Conservation (phyloP, 2,888 invertebrate species). For the Polylopha cassiicola region DNA sequence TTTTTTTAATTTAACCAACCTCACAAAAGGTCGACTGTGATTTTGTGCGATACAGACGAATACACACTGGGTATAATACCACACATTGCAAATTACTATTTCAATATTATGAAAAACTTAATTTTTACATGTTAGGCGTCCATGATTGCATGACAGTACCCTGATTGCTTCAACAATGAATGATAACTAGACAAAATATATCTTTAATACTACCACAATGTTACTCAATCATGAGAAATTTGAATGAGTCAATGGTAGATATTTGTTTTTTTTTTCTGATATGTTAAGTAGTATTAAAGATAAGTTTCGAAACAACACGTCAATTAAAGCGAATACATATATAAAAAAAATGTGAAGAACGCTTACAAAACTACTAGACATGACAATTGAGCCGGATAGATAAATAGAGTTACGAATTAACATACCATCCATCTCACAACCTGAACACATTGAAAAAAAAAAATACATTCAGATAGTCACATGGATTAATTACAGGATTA, state of each 20-base stretch:
- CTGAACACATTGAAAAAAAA: conserved; percentile 7
- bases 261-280: no score
- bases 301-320: no score
- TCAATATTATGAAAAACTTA: conserved; percentile 5
- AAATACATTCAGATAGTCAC: conserved; percentile 12
- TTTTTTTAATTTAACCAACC: no score
- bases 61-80: no score
- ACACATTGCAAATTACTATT: no score
- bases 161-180: conserved; percentile 35
- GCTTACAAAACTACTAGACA: conserved; percentile 17
- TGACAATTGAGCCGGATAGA: conserved; percentile 18
- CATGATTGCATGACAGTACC: conserved; percentile 50
- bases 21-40: no score
- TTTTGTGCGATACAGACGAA: no score
- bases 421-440: conserved; percentile 1
- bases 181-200: no score
- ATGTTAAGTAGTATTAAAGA: no score
- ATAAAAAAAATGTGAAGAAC: conserved; percentile 7
- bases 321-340: conserved; percentile 3
- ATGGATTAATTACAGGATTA: conserved; percentile 16
- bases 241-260: no score
- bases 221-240: no score
- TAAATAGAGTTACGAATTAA: conserved; percentile 9
- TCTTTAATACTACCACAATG: no score
- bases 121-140: conserved; percentile 18